Base-by-base conservation (phyloP, 2,888 invertebrate species). In the Pedicia rivosa region DNA sequence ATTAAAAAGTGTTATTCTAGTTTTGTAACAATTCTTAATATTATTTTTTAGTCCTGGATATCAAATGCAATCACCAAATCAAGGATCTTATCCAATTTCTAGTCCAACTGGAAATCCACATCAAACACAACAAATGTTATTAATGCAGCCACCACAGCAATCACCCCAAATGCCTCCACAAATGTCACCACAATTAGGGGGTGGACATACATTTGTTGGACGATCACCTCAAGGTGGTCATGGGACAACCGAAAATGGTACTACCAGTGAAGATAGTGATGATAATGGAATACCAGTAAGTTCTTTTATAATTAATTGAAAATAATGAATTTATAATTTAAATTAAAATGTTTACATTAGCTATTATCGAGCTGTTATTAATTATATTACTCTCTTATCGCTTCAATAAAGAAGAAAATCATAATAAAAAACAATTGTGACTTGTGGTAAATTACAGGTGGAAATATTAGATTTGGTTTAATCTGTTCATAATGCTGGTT, bases 251-350 rank as follows among this genome's bases (percentile, higher is more conserved):
- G 69, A 69, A 50, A 71, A 71, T 44, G 64, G 64, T 14, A 80
- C 79, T 35, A 86, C 84, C 24, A 83, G 82, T 59, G 86, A 86
- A 57, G 86, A 86, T 55, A 84, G 84, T 48, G 86, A 87, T 62
- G 86, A 87, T 54, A 79, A 78, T 58, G 65, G 65, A 42, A 70
- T 72, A 24, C 79, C 79, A 37, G 79, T 35, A 35, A 34, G 10
- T 19, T 14, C 4, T 32, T 32, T 22, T 12, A 17, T n/a, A n/a
- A n/a, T n/a, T n/a, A n/a, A n/a, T n/a, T n/a, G n/a, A n/a, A n/a
- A n/a, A n/a, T n/a, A n/a, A n/a, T n/a, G n/a, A n/a, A n/a, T n/a
- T n/a, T n/a, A n/a, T n/a, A n/a, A n/a, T n/a, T n/a, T n/a, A n/a
- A n/a, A n/a, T n/a, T n/a, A n/a, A n/a, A n/a, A n/a, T n/a, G n/a